Percentiles rank a stretch among this genome's conserved stretches.
phyloP scores from a whole-genome alignment of 2,797 vertebrate species.

The Psittacula derbiana region DNA sequence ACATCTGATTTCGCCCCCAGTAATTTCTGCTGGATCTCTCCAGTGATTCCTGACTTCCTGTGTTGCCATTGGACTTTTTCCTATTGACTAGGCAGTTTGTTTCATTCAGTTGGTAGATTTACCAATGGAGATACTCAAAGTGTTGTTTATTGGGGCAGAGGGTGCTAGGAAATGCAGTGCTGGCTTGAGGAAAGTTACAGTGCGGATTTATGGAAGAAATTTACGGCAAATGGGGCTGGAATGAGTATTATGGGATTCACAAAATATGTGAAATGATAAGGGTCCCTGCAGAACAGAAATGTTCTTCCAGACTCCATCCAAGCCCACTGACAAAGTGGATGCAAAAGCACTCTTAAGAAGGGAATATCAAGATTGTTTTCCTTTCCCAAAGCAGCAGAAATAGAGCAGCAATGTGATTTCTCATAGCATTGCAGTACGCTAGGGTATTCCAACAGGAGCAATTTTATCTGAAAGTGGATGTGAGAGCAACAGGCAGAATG shows the following conservation, averaged over 20 bases:
- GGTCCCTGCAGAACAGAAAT: neutral
- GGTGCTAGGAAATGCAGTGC: neutral
- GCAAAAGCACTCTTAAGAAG: neutral
- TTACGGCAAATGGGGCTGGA: neutral
- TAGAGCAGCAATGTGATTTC: neutral
- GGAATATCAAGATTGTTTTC: neutral
- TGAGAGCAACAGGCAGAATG: slow-evolving; percentile 32
- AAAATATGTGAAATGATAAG: slow-evolving; percentile 19
- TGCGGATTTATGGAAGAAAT: neutral
- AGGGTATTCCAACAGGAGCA: slow-evolving; percentile 27
- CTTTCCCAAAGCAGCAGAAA: slow-evolving; percentile 7
- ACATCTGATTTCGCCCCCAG: slow-evolving; percentile 40
- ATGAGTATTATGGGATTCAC: neutral
- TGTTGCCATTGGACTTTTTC: slow-evolving; percentile 52
- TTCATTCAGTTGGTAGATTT: neutral
- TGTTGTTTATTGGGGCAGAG: neutral
- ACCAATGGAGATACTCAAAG: neutral
- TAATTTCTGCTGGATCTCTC: slow-evolving; percentile 49
- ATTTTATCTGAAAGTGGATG: slow-evolving; percentile 33
- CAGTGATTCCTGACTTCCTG: slow-evolving; percentile 43
- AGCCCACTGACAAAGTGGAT: neutral
- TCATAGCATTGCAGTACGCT: neutral
- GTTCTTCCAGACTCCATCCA: neutral
- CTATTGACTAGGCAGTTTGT: slow-evolving; percentile 15
- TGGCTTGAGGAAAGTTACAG: neutral